Evolutionary conservation across 2,113 vertebrate genomes (phyloP).

Genomic region (Bettongia penicillata): DNA sequence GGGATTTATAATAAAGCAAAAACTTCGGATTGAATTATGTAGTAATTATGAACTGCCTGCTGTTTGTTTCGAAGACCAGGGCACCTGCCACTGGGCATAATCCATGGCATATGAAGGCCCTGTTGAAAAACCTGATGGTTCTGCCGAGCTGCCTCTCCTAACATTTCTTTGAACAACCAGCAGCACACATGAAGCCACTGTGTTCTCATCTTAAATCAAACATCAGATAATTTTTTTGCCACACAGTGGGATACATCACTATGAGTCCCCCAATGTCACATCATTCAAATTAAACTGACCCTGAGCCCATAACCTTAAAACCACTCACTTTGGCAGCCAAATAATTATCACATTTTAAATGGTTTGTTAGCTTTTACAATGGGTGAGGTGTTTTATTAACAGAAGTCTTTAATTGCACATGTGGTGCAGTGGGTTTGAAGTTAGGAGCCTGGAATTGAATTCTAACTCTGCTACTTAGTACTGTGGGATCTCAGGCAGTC

Average conservation of each 20-base stretch:
- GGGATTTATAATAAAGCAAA: constrained; percentile 81
- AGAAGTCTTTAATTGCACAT: constrained; percentile 63
- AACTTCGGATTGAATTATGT: constrained; percentile 84
- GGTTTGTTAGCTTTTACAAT: constrained; percentile 66
- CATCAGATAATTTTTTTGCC: not conserved
- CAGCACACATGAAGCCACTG: constrained; percentile 78
- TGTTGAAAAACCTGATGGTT: constrained; percentile 44
- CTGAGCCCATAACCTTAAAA: constrained; percentile 77
- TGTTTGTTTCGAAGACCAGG: constrained; percentile 74
- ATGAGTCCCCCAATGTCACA: constrained; percentile 40
- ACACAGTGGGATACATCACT: not conserved
- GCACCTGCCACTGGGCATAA: constrained; percentile 81
- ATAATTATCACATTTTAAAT: constrained; percentile 31
- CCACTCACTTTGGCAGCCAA: constrained; percentile 76
- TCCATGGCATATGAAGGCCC: constrained; percentile 66
- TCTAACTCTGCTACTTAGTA: not conserved
- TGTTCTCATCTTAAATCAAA: constrained; percentile 42
- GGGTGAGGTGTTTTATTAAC: constrained; percentile 60
- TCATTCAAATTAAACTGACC: constrained; percentile 81
- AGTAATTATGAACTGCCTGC: constrained; percentile 84
- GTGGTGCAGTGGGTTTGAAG: not conserved
- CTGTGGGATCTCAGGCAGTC: not conserved
- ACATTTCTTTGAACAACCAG: constrained; percentile 72
- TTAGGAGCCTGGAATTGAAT: not conserved
- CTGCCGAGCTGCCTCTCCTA: constrained; percentile 73